Conservation (phyloP, 2,113 vertebrate species). For the Phainopepla nitens region DNA sequence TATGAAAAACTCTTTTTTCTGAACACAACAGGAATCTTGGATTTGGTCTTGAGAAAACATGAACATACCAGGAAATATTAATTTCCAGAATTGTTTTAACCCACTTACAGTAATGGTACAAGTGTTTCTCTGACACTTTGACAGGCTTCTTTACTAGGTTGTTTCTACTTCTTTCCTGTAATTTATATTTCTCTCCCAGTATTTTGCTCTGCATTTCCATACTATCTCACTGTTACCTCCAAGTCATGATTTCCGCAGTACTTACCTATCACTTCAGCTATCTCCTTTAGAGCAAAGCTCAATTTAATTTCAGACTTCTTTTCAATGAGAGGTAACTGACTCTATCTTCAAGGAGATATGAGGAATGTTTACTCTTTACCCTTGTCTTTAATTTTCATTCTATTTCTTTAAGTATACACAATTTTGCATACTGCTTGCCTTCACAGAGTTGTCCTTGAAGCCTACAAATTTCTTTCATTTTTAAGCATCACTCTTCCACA, state of each 20-base stretch:
- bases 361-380: neutral
- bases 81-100: neutral
- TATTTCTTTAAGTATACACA: neutral
- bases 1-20: neutral
- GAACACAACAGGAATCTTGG: neutral
- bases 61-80: neutral
- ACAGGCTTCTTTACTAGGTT: neutral
- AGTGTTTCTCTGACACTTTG: neutral
- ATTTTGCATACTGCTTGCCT: neutral
- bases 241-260: neutral
- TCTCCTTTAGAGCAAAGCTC: neutral
- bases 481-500: neutral
- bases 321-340: neutral
- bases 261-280: neutral
- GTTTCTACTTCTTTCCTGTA: neutral
- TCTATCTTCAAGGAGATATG: neutral
- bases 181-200: neutral
- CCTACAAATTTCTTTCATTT: neutral
- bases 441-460: neutral
- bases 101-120: accelerated
- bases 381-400: neutral
- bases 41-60: neutral
- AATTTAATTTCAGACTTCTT: neutral
- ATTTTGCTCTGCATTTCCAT: neutral
- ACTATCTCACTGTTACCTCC: neutral